phyloP scores from a whole-genome alignment of 2,797 vertebrate genomes.

The Naso thynnoides region DNA sequence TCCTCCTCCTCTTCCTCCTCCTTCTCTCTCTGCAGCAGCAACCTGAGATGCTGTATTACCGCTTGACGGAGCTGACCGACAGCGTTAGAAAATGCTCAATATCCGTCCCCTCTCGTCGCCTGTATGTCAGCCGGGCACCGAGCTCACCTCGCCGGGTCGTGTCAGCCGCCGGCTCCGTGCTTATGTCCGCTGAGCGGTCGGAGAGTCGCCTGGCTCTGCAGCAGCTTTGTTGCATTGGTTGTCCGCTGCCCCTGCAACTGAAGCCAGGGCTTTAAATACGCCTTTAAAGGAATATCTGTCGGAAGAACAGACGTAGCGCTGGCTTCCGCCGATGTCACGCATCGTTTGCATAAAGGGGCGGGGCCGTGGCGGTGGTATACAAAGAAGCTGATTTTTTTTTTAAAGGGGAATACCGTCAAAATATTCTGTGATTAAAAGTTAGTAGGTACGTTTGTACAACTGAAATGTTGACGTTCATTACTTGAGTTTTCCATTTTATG shows the following conservation, averaged over 20 bases:
- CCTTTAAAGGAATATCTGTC: slow-evolving; percentile 85
- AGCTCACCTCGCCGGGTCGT: slow-evolving; percentile 70
- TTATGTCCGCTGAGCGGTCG: slow-evolving; percentile 53
- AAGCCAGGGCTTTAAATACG: slow-evolving; percentile 79
- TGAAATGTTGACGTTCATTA: neutral
- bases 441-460: too few relatives aligned
- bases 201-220: slow-evolving; percentile 47
- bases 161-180: slow-evolving; percentile 60
- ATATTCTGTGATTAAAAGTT: neutral
- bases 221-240: slow-evolving; percentile 68
- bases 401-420: slow-evolving; percentile 33
- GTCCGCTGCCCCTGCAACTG: slow-evolving; percentile 65
- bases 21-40: slow-evolving; percentile 66
- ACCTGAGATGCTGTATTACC: slow-evolving; percentile 81
- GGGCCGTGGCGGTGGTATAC: slow-evolving; percentile 10
- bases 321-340: slow-evolving; percentile 77
- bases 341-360: slow-evolving; percentile 78
- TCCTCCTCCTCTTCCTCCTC: slow-evolving; percentile 9
- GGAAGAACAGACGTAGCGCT: slow-evolving; percentile 70
- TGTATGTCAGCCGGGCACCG: slow-evolving; percentile 25
- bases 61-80: slow-evolving; percentile 40
- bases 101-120: neutral
- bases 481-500: neutral
- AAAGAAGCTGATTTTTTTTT: slow-evolving; percentile 12
- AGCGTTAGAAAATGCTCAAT: slow-evolving; percentile 40